Conservation (phyloP, 2,888 invertebrate genomes). For the Coelinius sp. region DNA sequence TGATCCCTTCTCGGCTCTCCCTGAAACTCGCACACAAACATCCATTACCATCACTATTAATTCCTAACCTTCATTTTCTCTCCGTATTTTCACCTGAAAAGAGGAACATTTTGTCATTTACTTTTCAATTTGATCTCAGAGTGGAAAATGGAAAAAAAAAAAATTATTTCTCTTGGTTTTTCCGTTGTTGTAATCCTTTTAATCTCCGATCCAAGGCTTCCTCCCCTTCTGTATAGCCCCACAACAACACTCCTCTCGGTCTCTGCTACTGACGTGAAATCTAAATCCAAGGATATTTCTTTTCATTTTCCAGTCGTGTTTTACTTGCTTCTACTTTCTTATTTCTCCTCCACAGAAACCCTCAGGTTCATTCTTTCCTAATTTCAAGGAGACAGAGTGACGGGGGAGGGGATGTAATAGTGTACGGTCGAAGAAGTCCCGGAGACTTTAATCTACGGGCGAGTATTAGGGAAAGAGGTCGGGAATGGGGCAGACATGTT, state of each 20-base stretch:
- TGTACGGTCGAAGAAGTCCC: slow-evolving; percentile 20
- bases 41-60: slow-evolving; percentile 8
- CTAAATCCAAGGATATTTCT: slow-evolving; percentile 5
- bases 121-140: slow-evolving; percentile 18
- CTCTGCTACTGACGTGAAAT: slow-evolving; percentile 6
- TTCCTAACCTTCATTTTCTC: slow-evolving; percentile 25
- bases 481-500: background rate
- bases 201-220: slow-evolving; percentile 3
- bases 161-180: background rate
- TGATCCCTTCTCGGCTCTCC: slow-evolving; percentile 13
- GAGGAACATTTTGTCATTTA: background rate
- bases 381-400: background rate
- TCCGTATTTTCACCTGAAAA: background rate
- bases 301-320: background rate
- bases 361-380: slow-evolving; percentile 22
- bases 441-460: slow-evolving; percentile 10
- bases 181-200: slow-evolving; percentile 21
- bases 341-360: background rate
- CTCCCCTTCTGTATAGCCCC: background rate
- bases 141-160: background rate
- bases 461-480: background rate
- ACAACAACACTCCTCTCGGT: background rate
- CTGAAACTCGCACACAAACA: background rate
- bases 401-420: background rate
- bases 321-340: background rate